Percentiles rank a stretch among this genome's conserved stretches.
Evolutionary conservation across 2,113 vertebrate species (phyloP).

Genomic region (Pseudopodoces humilis): DNA sequence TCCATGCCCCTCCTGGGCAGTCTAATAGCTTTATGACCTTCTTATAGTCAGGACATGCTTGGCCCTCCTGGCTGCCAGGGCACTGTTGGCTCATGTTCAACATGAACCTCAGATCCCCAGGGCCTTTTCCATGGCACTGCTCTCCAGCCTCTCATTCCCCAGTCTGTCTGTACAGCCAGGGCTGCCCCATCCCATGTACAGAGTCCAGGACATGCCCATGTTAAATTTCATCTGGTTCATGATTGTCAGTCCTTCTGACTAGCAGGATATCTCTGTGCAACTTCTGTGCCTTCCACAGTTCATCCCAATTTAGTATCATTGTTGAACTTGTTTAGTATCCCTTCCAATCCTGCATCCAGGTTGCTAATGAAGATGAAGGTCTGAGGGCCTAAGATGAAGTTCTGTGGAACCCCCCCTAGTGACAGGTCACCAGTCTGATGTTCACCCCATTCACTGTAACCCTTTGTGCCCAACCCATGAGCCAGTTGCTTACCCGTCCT

Average conservation of each 20-base stretch:
- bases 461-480: background rate
- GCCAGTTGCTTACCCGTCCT: background rate
- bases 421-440: background rate
- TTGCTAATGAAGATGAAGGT: background rate
- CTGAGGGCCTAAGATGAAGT: background rate
- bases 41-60: accelerated
- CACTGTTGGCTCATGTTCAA: background rate
- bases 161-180: background rate
- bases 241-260: background rate
- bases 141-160: background rate
- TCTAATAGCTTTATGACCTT: background rate
- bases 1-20: too few species aligned
- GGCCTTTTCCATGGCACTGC: background rate
- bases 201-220: background rate
- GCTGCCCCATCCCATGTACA: background rate
- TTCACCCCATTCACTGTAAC: too few species aligned
- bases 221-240: background rate
- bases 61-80: background rate
- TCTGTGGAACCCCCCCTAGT: background rate
- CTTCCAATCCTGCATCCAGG: background rate
- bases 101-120: background rate
- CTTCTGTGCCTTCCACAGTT: background rate
- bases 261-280: background rate
- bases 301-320: background rate
- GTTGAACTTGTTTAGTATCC: background rate